These are phyloP conservation scores for Hydrochoerus hydrochaeris DNA, from an alignment of 2,113 vertebrate species.

Conservation along the genomic window DNA sequence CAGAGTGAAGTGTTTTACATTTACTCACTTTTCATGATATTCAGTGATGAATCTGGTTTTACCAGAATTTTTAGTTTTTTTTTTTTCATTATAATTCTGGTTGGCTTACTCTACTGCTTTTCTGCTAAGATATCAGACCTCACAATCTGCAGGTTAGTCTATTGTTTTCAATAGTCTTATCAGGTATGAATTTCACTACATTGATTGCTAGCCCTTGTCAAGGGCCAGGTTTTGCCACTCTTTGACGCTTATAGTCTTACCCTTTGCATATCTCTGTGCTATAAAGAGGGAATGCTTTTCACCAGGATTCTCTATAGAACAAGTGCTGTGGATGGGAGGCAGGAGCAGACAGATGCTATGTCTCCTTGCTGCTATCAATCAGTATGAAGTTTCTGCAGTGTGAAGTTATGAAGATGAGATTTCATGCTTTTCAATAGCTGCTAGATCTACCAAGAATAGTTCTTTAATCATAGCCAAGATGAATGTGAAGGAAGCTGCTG, in stretches of 20 bases:
- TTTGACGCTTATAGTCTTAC: not conserved
- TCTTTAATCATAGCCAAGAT: not conserved
- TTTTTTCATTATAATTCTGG: not conserved
- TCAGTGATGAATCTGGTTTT: not conserved
- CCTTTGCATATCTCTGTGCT: not conserved
- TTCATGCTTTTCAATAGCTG: not conserved
- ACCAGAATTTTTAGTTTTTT: not conserved
- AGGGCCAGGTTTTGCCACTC: not conserved
- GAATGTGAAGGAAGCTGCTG: not conserved
- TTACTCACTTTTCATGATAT: not conserved
- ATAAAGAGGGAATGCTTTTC: not conserved
- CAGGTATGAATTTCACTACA: not conserved
- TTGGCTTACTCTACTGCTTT: not conserved
- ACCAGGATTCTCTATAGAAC: not conserved
- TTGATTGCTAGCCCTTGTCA: not conserved
- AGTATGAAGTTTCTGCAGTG: not conserved
- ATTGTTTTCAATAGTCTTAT: conserved; percentile 2
- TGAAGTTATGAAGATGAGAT: not conserved
- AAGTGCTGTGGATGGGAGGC: not conserved
- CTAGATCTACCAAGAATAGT: not conserved
- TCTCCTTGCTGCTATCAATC: not conserved
- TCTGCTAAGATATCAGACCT: not conserved
- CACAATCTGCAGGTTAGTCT: not conserved
- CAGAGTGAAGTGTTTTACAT: not conserved
- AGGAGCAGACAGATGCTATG: not conserved